Evolutionary conservation across 2,797 vertebrate species (phyloP).

Genomic region (Agapornis canus): DNA sequence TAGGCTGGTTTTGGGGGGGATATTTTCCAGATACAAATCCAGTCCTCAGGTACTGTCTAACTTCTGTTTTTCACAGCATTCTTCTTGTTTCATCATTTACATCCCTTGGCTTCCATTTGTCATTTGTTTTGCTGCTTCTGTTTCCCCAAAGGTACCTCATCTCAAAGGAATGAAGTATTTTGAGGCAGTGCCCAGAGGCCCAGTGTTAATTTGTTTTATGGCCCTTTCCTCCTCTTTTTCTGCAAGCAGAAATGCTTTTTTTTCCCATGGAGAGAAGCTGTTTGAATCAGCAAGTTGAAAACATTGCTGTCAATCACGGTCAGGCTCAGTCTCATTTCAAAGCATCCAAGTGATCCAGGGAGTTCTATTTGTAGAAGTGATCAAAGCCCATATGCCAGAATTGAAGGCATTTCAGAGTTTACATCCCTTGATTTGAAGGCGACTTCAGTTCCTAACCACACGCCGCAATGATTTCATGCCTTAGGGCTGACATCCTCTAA

Average conservation of each 20-base stretch:
- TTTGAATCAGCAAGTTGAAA: neutral
- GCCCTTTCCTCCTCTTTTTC: slow-evolving; percentile 4
- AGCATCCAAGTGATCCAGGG: neutral
- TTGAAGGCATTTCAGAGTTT: neutral
- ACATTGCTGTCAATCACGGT: neutral
- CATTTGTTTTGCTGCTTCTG: slow-evolving; percentile 69
- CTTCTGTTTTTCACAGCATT: neutral
- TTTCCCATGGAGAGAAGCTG: neutral
- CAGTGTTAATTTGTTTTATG: slow-evolving; percentile 19
- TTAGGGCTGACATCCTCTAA: neutral
- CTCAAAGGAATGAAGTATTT: slow-evolving; percentile 68
- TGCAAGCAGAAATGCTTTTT: neutral
- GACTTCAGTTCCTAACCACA: neutral
- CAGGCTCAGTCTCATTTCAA: neutral
- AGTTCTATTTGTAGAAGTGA: neutral
- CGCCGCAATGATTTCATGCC: neutral
- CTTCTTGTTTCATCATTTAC: slow-evolving; percentile 46
- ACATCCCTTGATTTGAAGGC: neutral
- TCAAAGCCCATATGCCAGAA: neutral
- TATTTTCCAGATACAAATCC: neutral
- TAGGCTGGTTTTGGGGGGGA: neutral
- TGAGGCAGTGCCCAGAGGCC: slow-evolving; percentile 16
- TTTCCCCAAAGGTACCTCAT: slow-evolving; percentile 45
- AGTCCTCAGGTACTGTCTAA: neutral
- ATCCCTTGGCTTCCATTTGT: slow-evolving; percentile 53